phyloP scores from a whole-genome alignment of 1,140 invertebrate species.

The Laupala kohalensis region DNA sequence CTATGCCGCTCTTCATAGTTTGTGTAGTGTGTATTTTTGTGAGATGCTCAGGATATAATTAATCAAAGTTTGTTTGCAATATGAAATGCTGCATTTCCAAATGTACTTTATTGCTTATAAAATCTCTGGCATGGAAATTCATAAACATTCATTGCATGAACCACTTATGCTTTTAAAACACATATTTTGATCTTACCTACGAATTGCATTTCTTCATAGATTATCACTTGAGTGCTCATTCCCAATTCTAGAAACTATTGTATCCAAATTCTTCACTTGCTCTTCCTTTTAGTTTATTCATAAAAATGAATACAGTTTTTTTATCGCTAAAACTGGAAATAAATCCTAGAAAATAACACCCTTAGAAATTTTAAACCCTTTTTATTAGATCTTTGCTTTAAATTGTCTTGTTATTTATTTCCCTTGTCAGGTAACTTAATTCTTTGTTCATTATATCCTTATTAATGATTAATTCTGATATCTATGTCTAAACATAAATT shows the following conservation, averaged over 20 bases:
- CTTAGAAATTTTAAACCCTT: no score
- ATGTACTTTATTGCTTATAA: neutral
- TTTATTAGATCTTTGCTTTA: no score
- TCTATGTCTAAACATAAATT: no score
- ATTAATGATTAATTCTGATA: no score
- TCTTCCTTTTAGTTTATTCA: neutral
- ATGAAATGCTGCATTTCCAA: neutral
- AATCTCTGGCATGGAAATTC: neutral
- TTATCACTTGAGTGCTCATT: neutral
- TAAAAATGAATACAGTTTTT: no score
- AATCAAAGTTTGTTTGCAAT: neutral
- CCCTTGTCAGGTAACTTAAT: no score
- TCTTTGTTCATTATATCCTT: no score
- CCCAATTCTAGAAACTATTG: neutral
- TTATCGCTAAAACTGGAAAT: no score
- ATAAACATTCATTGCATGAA: neutral
- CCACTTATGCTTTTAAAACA: neutral
- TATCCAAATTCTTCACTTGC: neutral
- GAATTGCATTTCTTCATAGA: neutral
- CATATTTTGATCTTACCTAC: neutral
- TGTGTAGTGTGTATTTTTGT: slow-evolving; percentile 8
- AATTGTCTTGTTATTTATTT: no score
- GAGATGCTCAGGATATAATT: neutral
- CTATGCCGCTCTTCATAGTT: slow-evolving; percentile 20
- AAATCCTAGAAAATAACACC: no score